Conservation (phyloP, 2,797 vertebrate species). For the Astyanax mexicanus region DNA sequence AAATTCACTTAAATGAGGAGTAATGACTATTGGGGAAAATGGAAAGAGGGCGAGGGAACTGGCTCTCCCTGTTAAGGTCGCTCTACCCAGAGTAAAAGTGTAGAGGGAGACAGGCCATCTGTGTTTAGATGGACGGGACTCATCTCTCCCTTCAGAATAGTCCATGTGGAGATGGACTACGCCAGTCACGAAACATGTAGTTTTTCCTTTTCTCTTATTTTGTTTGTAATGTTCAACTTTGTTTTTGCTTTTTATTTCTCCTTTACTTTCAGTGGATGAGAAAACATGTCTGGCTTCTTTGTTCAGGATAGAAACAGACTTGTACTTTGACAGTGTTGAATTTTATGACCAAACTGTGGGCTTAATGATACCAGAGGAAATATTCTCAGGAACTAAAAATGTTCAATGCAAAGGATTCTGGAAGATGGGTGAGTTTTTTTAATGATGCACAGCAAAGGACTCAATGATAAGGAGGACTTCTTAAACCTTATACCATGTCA, state of each 20-base stretch:
- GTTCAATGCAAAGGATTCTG: constrained; percentile 59
- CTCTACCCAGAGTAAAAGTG: constrained; percentile 56
- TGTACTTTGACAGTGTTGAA: constrained; percentile 58
- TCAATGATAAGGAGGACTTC: constrained; percentile 23
- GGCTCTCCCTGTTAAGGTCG: constrained; percentile 52
- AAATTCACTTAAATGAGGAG: constrained; percentile 48
- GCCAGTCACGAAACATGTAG: constrained; percentile 70
- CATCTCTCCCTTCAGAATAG: constrained; percentile 64
- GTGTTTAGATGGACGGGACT: constrained; percentile 47
- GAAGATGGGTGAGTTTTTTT: constrained; percentile 55
- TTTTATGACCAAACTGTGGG: constrained; percentile 74
- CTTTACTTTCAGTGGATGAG: constrained; percentile 62
- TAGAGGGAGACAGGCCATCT: constrained; percentile 21
- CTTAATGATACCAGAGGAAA: constrained; percentile 59
- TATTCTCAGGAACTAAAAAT: constrained; percentile 71
- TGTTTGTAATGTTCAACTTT: constrained; percentile 27
- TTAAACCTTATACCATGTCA: constrained; percentile 29
- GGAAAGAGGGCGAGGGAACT: constrained; percentile 31
- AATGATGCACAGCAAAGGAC: constrained; percentile 49
- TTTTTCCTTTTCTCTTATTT: constrained; percentile 38
- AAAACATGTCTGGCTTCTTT: constrained; percentile 47
- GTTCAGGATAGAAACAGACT: constrained; percentile 58
- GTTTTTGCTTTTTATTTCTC: constrained; percentile 55
- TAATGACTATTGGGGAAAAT: constrained; percentile 45
- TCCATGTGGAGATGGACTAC: constrained; percentile 65